phyloP scores from a whole-genome alignment of 37 sponge, comb jelly and placozoan genomes.

The Aplysina aerophoba region DNA sequence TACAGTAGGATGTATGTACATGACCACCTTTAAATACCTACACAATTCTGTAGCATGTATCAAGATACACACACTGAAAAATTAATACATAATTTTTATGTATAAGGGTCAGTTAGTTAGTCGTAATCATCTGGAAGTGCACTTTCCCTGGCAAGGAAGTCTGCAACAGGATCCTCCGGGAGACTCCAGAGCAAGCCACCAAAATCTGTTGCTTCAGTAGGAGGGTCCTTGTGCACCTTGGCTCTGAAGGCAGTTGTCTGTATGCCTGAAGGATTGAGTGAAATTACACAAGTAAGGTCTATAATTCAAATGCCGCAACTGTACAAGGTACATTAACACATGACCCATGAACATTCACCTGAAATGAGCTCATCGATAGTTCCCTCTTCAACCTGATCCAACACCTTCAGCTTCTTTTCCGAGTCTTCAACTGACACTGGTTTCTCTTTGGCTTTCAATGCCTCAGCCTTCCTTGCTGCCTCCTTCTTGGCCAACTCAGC shows the following conservation, averaged over 20 bases:
- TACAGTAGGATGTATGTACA: no score
- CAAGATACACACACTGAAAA: no score
- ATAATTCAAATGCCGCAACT: no score
- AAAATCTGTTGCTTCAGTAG: conserved; percentile 19
- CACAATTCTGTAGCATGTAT: no score
- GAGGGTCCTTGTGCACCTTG: neutral
- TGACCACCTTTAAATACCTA: no score
- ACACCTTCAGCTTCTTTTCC: neutral
- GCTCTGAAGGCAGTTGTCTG: neutral
- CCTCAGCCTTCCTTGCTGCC: no score
- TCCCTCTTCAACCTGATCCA: conserved; percentile 15
- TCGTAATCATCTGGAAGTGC: neutral
- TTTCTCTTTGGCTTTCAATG: no score
- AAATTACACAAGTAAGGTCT: no score
- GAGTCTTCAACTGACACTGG: no score
- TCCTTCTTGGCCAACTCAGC: no score
- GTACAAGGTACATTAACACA: no score
- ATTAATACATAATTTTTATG: no score
- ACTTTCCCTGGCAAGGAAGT: neutral
- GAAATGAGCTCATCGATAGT: conserved; percentile 16
- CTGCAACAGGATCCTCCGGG: neutral
- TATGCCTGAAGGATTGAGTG: neutral
- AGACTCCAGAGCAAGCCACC: neutral
- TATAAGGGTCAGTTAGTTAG: neutral
- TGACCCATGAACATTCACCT: neutral